Evolutionary conservation across 2,113 vertebrate species (phyloP).

Genomic region (Pristiophorus japonicus): DNA sequence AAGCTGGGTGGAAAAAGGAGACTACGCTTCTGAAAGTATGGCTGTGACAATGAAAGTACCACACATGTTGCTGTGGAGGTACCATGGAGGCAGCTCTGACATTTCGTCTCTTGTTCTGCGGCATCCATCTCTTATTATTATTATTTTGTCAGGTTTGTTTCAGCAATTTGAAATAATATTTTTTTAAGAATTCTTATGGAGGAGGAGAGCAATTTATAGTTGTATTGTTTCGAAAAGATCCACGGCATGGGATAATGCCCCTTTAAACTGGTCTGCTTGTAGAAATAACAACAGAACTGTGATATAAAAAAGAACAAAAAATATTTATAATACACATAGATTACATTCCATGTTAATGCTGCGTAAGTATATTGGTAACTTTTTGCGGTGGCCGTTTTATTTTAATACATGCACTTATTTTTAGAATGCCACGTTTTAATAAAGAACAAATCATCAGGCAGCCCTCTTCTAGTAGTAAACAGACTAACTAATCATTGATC

Average conservation of each 20-base stretch:
- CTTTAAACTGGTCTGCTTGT: background rate
- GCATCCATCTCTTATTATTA: background rate
- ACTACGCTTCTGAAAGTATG: constrained; percentile 35
- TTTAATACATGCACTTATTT: background rate
- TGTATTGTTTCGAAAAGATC: background rate
- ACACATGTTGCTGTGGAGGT: background rate
- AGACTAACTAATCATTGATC: background rate
- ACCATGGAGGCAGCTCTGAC: background rate
- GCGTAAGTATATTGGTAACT: background rate
- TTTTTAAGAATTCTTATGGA: background rate
- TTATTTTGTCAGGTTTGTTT: background rate
- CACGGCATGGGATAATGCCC: too few species aligned
- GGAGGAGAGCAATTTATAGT: background rate
- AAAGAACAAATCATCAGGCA: background rate
- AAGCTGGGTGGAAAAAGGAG: background rate
- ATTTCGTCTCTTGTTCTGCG: background rate
- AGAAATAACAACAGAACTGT: background rate
- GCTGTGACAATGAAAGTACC: constrained; percentile 38
- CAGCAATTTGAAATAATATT: background rate
- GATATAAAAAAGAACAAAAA: background rate
- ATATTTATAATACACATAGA: background rate
- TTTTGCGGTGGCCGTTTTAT: background rate
- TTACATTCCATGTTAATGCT: background rate
- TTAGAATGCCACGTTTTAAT: too few species aligned
- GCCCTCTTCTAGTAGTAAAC: background rate